Evolutionary conservation across 2,797 vertebrate species (phyloP), one percentile per base, ranked within the genome.

Genomic region (Anas acuta): DNA sequence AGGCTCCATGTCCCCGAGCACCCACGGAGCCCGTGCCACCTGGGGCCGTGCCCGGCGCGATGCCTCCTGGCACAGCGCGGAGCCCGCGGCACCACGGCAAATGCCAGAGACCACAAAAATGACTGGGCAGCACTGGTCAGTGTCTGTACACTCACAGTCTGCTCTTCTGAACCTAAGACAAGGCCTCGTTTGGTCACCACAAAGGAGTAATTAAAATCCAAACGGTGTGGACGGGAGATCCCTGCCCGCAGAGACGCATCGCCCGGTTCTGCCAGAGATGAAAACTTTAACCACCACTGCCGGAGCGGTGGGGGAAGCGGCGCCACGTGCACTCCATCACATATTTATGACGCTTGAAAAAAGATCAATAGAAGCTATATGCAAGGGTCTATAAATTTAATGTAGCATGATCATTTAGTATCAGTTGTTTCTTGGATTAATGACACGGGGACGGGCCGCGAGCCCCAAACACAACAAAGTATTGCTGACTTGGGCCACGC

Each of bases 371-470:
- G 92, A 74, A 90, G 96, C 93, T 95, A 92, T 96, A 92, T 95
- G 96, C 95, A 95, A 92, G 62, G 94, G 94, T 93, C 95, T 94
- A 95, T 96, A 96, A 93, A 96, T 95, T 96, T 96, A 95, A 97
- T 93, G 90, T 75, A 87, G 96, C 92, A 21, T 49, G 88, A 96
- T 96, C 96, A 95, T 94, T 96, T 94, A 96, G 94, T 60, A 94
- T 93, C 94, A 95, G 95, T 87, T 94, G 75, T 78, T 92, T 22
- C 90, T 66, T 33, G 94, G 95, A 95, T 93, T 94, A 95, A 93
- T 88, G 90, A 89, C 67, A 6, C 5, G 1, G 19, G 76, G 67
- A 5, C 0, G 6, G 82, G 87, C 35, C 0, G 1, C 76, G 30
- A 67, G 33, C 67, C 84, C n/a, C 71, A 33, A 47, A 2, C 4